Conservation (phyloP, 2,797 vertebrate species). For the Odontamblyopus rebecca region DNA sequence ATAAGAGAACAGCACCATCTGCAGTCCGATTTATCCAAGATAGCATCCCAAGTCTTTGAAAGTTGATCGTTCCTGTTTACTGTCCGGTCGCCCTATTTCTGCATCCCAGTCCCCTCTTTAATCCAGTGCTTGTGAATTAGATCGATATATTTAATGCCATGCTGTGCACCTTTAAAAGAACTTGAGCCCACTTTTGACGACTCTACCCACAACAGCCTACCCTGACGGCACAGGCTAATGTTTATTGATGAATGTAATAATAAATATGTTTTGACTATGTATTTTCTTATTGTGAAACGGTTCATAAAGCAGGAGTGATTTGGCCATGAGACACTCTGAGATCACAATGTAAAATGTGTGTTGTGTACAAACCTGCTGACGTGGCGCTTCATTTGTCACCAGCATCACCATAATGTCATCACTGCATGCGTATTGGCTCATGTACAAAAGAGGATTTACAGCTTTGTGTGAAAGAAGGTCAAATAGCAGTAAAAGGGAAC, state of each 20-base stretch:
- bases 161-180: no score
- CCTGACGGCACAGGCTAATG: no score
- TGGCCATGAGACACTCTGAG: not conserved
- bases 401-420: not conserved
- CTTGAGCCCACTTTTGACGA: conserved; percentile 36
- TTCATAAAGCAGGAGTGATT: not conserved
- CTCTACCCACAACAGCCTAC: not conserved
- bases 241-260: no score
- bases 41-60: no score
- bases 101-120: no score
- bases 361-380: not conserved
- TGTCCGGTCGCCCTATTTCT: no score
- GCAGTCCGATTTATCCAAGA: no score
- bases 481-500: not conserved
- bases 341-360: not conserved
- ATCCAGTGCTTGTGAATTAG: no score
- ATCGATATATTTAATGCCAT: no score
- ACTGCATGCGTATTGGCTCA: not conserved
- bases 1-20: no score
- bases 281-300: not conserved
- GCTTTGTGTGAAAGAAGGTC: not conserved
- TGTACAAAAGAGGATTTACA: not conserved
- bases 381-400: not conserved
- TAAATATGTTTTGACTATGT: not conserved
- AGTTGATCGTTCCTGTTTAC: no score